Conservation (phyloP, 2,888 invertebrate species). For the Campoplex nolae region DNA sequence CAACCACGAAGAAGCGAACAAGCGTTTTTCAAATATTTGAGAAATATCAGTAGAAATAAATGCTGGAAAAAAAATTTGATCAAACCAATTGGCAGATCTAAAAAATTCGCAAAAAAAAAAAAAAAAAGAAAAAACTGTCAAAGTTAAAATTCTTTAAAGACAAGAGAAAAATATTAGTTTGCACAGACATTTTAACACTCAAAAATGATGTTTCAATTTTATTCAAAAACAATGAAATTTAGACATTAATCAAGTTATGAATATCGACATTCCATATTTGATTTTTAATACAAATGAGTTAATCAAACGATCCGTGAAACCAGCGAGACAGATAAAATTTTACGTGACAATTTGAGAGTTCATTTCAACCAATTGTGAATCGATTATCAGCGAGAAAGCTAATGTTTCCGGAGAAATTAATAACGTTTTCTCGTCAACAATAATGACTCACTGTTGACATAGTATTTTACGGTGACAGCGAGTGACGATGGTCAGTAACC, state of each 20-base stretch:
- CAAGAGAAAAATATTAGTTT: no score
- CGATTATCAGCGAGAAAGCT: background rate
- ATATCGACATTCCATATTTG: no score
- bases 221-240: no score
- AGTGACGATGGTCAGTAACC: constrained; percentile 52
- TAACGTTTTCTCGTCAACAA: background rate
- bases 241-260: no score
- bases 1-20: background rate
- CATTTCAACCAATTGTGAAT: background rate
- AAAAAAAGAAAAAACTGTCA: no score
- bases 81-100: no score
- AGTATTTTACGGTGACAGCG: constrained; percentile 7
- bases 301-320: background rate
- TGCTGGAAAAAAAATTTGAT: no score
- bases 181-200: no score
- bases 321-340: background rate
- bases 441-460: constrained; percentile 27
- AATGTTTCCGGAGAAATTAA: background rate
- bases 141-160: no score
- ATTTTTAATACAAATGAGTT: background rate
- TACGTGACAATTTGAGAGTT: background rate
- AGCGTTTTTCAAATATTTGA: background rate
- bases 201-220: no score
- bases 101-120: no score
- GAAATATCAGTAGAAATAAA: no score